A percentile compares a stretch with the other conserved stretches of the same genome.
phyloP scores from a whole-genome alignment of 2,888 invertebrate genomes.

The Philhelius pedissequus region DNA sequence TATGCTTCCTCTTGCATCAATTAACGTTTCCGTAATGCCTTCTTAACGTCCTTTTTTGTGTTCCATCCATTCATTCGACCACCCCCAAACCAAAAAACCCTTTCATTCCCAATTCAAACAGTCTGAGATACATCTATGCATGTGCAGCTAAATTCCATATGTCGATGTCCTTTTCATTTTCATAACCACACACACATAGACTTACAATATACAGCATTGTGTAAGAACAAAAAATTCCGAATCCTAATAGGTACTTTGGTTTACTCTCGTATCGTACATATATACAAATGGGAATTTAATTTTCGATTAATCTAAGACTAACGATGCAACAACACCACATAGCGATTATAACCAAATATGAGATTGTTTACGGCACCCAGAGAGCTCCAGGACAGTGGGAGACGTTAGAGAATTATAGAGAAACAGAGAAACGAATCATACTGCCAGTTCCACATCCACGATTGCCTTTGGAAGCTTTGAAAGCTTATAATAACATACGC shows the following conservation, averaged over 20 bases:
- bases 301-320: slow-evolving; percentile 58
- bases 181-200: not conserved
- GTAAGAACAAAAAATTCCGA: not conserved
- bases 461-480: slow-evolving; percentile 30
- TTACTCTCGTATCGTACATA: no score
- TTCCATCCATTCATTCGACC: not conserved
- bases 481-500: slow-evolving; percentile 48
- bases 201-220: not conserved
- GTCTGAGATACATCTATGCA: no score
- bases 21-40: slow-evolving; percentile 59
- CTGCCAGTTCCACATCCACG: not conserved
- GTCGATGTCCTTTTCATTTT: not conserved
- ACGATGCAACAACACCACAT: slow-evolving; percentile 66
- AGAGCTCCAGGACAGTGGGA: not conserved
- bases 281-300: slow-evolving; percentile 62
- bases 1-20: slow-evolving; percentile 42
- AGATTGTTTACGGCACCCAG: slow-evolving; percentile 39
- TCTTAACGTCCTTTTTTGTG: slow-evolving; percentile 40
- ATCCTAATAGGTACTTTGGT: not conserved
- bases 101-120: not conserved
- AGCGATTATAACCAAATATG: slow-evolving; percentile 62
- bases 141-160: not conserved
- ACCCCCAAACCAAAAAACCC: not conserved
- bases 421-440: not conserved
- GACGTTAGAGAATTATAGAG: not conserved